Evolutionary conservation across 1,140 invertebrate species (phyloP), one percentile per base, ranked within the genome.

Genomic region (Drosophila mojavensis): DNA sequence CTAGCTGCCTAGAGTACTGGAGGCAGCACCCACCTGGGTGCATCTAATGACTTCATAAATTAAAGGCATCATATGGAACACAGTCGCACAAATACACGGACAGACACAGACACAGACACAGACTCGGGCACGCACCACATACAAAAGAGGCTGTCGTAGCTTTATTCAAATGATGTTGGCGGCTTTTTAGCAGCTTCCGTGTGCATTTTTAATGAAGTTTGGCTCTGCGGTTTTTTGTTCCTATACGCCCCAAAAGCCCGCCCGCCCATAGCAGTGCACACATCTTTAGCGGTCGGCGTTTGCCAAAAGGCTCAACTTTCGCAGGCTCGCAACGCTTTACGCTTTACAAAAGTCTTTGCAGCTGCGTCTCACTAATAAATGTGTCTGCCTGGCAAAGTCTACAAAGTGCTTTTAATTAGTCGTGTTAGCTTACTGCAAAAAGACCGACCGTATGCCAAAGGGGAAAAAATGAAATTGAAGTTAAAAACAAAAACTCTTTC

Each of bases 381-480:
- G 72, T 65, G 79, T 79, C 66, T 79, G 76, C 58, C 58, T 30
- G 41, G 64, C 58, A 75, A 39, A 66, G 72, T 76, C 76, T 62
- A 73, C 80, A 79, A 83, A 83, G 80, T 79, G 81, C 76, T 83
- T 83, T 83, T 83, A 83, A 83, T 83, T 83, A 83, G 81, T 83
- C 79, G 80, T 83, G 80, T 79, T 83, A 69, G 76, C 80, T 76
- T 65, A 62, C 56, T 50, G 56, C 66, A 61, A 75, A 63, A 61
- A 55, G 39, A 51, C 26, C 62, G 13, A 17, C 17, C 20, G 20
- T 24, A 24, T 24, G 20, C 20, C 1, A 45, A 45, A 17, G 15
- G 30, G 43, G 1, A 5, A 5, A 5, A 55, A 33, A 62, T 7
- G 10, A 64, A 47, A 41, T 20, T 17, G 54, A 58, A 36, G 36